Percentiles rank a stretch among this genome's conserved stretches.
Conservation (phyloP, 1,140 invertebrate genomes). For the Drosophila obscura region DNA sequence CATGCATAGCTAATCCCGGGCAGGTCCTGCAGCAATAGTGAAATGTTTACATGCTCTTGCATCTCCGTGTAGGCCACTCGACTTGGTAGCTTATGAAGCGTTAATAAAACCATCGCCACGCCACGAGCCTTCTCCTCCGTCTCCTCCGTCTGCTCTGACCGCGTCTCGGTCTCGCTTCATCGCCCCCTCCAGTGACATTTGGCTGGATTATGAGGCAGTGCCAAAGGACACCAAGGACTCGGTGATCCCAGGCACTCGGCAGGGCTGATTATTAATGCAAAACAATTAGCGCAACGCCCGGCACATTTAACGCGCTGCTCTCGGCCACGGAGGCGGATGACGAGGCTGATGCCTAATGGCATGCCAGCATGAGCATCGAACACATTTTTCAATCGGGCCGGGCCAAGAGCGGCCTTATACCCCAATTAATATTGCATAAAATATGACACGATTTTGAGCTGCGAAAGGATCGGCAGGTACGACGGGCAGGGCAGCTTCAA, state of each 20-base stretch:
- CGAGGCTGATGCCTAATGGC: conserved; percentile 3
- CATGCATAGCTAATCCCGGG: conserved; percentile 45
- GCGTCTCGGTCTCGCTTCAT: neutral
- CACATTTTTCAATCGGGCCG: conserved; percentile 13
- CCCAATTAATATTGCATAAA: conserved; percentile 35
- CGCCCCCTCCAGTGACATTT: conserved; percentile 8
- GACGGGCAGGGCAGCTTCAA: conserved; percentile 6
- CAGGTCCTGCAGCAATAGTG: conserved; percentile 36
- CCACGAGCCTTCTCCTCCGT: neutral
- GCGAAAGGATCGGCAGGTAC: neutral
- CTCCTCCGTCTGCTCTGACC: neutral
- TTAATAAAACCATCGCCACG: conserved; percentile 21
- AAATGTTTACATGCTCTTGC: conserved; percentile 24
- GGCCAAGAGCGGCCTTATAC: conserved; percentile 4
- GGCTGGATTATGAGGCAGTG: conserved; percentile 8
- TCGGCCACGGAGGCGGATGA: conserved; percentile 1
- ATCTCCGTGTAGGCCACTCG: conserved; percentile 8
- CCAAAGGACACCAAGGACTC: conserved; percentile 3
- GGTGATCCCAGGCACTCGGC: neutral
- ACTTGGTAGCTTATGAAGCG: conserved; percentile 29
- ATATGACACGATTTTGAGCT: conserved; percentile 3
- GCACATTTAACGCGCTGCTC: conserved; percentile 35
- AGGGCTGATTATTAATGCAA: conserved; percentile 47
- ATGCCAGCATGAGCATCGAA: conserved; percentile 30
- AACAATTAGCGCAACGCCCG: conserved; percentile 44